phyloP scores from a whole-genome alignment of 23 tunicate species.

The Botrylloides violaceus region DNA sequence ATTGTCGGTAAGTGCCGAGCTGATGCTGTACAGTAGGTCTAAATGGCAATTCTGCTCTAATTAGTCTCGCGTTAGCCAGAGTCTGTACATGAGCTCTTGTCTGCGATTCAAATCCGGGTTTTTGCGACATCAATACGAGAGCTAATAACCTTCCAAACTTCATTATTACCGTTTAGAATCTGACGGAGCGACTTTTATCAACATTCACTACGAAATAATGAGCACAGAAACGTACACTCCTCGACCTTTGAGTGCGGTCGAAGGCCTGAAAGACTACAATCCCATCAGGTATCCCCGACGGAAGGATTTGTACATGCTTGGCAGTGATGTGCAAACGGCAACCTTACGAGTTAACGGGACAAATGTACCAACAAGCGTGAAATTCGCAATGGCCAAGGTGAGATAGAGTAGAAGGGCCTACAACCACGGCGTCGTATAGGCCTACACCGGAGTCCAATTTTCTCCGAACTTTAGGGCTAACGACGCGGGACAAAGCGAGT shows the following conservation, averaged over 20 bases:
- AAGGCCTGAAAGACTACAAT: neutral
- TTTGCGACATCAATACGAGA: too few species aligned
- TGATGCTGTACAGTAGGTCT: too few species aligned
- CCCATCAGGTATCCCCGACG: neutral
- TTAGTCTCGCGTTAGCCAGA: too few species aligned
- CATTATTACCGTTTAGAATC: neutral
- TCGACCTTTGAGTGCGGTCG: neutral
- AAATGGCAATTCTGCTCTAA: too few species aligned
- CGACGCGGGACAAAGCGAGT: too few species aligned
- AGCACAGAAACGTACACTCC: neutral
- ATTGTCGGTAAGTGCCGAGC: neutral
- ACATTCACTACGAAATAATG: neutral
- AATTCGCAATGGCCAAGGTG: conserved; percentile 9
- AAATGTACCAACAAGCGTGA: conserved; percentile 11
- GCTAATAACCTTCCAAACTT: too few species aligned
- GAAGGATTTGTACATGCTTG: neutral
- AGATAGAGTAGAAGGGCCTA: too few species aligned
- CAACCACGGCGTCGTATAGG: too few species aligned
- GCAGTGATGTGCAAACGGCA: neutral
- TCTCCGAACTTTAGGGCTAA: too few species aligned
- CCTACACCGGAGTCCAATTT: too few species aligned
- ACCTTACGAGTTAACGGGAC: conserved; percentile 18
- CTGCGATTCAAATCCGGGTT: too few species aligned
- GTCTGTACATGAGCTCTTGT: too few species aligned
- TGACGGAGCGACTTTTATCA: neutral